phyloP scores from a whole-genome alignment of 2,113 vertebrate genomes.

The Scomber colias region DNA sequence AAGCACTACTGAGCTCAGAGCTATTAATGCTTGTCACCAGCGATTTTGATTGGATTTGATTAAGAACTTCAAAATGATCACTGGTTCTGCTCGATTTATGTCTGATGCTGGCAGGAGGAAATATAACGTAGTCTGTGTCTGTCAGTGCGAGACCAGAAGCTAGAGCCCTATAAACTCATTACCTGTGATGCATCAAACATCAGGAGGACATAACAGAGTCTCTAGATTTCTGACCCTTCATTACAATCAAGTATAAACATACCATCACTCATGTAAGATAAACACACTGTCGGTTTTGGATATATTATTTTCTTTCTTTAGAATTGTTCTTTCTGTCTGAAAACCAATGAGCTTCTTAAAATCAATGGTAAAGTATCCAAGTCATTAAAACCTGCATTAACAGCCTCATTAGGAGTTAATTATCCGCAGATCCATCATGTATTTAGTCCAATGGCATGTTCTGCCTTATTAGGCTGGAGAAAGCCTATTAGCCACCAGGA shows the following conservation, averaged over 20 bases:
- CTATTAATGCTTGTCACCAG: neutral
- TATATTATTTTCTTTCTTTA: neutral
- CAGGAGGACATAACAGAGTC: slow-evolving; percentile 1
- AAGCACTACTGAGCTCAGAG: neutral
- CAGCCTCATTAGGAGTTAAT: slow-evolving; percentile 72
- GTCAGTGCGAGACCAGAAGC: slow-evolving; percentile 19
- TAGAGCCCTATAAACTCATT: slow-evolving; percentile 38
- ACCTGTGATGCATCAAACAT: slow-evolving; percentile 26
- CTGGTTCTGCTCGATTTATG: neutral
- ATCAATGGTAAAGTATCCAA: slow-evolving; percentile 55
- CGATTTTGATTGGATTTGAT: neutral
- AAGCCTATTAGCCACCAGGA: slow-evolving; percentile 68
- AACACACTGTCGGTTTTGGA: neutral
- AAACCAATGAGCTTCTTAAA: slow-evolving; percentile 35
- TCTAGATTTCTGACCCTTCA: neutral
- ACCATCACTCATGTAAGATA: neutral
- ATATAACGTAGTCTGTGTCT: neutral
- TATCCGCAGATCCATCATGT: slow-evolving; percentile 66
- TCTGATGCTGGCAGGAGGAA: neutral
- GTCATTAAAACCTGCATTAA: slow-evolving; percentile 68
- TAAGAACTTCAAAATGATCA: neutral
- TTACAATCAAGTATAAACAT: neutral
- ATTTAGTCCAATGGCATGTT: slow-evolving; percentile 67
- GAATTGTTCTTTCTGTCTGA: slow-evolving; percentile 9
- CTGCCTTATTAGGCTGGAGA: slow-evolving; percentile 71